Evolutionary conservation across 2,113 vertebrate species (phyloP), one percentile per base, ranked within the genome.

Genomic region (Morone saxatilis): DNA sequence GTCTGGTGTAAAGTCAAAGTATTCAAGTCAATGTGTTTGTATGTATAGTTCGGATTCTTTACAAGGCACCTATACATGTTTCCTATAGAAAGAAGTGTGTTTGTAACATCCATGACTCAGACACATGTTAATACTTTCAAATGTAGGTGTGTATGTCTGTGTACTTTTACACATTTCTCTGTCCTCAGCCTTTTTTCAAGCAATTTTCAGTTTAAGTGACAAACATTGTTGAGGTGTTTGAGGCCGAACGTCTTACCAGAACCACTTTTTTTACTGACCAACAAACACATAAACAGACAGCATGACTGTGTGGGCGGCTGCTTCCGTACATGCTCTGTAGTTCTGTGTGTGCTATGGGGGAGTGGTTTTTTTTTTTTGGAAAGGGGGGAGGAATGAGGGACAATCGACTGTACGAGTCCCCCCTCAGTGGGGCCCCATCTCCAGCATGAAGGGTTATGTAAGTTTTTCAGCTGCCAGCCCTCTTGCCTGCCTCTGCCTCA

Each of bases 361-460:
- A 59, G 62, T 73, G 11, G 7, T 36, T 62, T 31, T 25, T 19
- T 53, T 11, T 25, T 12, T 16, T 67, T 50, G 41, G 22, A 20
- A 43, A 53, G n/a, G 47, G 47, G 62, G 22, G 47, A 25, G 36
- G 7, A 4, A 13, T 41, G 48, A 50, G 10, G 7, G 17, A 4
- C 2, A 5, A 3, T 71, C 50, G 5, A n/a, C 71, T 7, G 68
- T 91, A 2, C 0, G 9, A 78, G 82, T 71, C 75, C 93, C 89
- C 92, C 92, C 60, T 89, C 20, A 25, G 51, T 0, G 57, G 85
- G 88, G 89, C 89, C 91, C 92, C 80, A 5, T 71, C 87, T 91
- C 73, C 86, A 90, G 86, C 85, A 60, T 87, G 77, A 80, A 74
- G 67, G 82, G 83, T 94, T 94, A 94, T 93, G 93, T 91, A 94